Conservation (phyloP, 2,797 vertebrate species). For the Enteromius unitaeniatus region DNA sequence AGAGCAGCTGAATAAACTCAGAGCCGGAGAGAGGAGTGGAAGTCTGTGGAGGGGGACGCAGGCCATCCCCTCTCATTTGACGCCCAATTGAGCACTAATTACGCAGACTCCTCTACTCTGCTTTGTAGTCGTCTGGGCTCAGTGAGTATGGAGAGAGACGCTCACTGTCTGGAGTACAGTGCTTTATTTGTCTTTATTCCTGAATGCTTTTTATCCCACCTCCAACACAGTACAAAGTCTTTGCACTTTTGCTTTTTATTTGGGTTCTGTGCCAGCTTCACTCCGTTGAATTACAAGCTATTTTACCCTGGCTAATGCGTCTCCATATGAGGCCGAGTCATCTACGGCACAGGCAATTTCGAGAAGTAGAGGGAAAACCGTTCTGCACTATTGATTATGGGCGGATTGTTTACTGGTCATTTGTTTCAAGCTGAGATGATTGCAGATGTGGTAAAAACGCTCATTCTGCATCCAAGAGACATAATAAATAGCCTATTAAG, state of each 20-base stretch:
- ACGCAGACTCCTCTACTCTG: constrained; percentile 65
- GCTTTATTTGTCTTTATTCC: constrained; percentile 36
- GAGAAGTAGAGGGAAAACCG: constrained; percentile 21
- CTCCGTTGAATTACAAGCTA: constrained; percentile 2
- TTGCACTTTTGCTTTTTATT: background rate
- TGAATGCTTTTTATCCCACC: constrained; percentile 36
- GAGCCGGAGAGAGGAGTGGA: background rate
- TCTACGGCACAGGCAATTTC: background rate
- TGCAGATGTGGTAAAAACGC: constrained; percentile 36
- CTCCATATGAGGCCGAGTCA: constrained; percentile 11
- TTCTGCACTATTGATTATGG: constrained; percentile 50
- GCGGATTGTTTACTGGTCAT: constrained; percentile 56
- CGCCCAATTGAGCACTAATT: constrained; percentile 73
- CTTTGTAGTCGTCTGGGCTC: constrained; percentile 66
- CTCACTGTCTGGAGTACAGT: background rate
- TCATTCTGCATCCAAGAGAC: constrained; percentile 40
- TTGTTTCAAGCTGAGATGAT: constrained; percentile 44
- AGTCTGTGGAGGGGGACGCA: constrained; percentile 55
- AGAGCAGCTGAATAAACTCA: constrained; percentile 28
- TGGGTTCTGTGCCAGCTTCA: background rate
- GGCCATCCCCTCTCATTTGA: constrained; percentile 70
- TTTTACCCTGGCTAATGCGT: background rate
- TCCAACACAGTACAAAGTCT: constrained; percentile 33
- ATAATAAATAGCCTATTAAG: constrained; percentile 33
- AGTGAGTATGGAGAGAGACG: constrained; percentile 65